These are phyloP conservation scores for Rhinopomastus cyanomelas DNA, from an alignment of 2,113 vertebrate species.

Conservation along the genomic window DNA sequence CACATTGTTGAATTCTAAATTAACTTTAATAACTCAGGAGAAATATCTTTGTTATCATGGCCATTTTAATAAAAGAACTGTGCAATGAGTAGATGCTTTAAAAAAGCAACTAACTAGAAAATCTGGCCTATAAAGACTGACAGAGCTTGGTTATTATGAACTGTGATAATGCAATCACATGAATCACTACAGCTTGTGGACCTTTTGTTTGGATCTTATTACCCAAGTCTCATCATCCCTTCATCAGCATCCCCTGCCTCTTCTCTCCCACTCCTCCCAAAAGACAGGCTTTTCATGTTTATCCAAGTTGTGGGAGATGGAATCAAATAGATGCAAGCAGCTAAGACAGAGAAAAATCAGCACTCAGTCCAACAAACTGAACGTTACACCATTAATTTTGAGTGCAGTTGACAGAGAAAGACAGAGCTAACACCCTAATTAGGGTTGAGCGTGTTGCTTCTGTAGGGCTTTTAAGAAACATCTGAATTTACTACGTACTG, in stretches of 20 bases:
- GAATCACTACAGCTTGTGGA: constrained; percentile 7
- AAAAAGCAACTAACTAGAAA: constrained; percentile 31
- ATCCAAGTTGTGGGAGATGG: not conserved
- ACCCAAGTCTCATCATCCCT: not conserved
- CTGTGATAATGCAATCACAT: not conserved
- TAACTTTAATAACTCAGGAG: constrained; percentile 45
- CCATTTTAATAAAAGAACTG: constrained; percentile 30
- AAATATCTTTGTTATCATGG: constrained; percentile 39
- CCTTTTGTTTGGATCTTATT: not conserved
- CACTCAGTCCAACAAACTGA: not conserved
- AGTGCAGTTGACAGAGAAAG: not conserved
- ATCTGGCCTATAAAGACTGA: constrained; percentile 9
- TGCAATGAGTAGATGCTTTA: not conserved
- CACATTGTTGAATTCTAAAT: constrained; percentile 41
- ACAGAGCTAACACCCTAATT: not conserved
- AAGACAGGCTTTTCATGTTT: not conserved
- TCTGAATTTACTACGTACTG: not conserved
- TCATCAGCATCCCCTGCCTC: not conserved
- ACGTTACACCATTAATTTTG: not conserved
- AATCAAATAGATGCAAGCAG: not conserved
- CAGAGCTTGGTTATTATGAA: constrained; percentile 5
- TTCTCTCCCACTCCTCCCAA: not conserved
- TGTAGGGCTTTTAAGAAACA: not conserved
- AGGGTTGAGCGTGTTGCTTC: not conserved
- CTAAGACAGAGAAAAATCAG: not conserved